Conservation (phyloP, 2,113 vertebrate genomes). For the Picathartes gymnocephalus region DNA sequence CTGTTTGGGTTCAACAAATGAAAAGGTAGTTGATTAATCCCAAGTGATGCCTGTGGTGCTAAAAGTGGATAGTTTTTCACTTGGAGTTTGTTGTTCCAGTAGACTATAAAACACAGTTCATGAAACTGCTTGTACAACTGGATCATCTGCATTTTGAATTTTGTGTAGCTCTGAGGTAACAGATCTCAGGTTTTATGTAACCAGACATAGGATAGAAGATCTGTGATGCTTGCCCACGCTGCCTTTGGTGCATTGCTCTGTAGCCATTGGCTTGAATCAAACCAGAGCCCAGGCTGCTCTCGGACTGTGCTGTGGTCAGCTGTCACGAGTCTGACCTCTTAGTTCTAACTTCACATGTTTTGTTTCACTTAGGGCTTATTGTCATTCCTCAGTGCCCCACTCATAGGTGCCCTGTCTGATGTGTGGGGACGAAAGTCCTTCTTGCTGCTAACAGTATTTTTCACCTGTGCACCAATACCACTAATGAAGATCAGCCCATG, state of each 20-base stretch:
- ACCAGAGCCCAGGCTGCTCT: neutral
- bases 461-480: conserved; percentile 88
- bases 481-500: conserved; percentile 90
- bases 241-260: neutral
- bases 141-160: neutral
- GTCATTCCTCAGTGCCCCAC: conserved; percentile 86
- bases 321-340: fast-evolving
- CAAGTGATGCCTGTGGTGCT: neutral
- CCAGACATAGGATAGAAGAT: neutral
- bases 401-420: conserved; percentile 87
- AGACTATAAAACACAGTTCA: neutral
- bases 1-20: neutral
- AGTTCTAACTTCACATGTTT: neutral
- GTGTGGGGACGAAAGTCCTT: conserved; percentile 91
- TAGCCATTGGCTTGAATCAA: fast-evolving
- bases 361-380: conserved; percentile 75
- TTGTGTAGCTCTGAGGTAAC: neutral
- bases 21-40: neutral
- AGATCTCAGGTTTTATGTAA: neutral
- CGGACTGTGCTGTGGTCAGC: fast-evolving
- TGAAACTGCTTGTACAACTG: neutral
- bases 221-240: neutral
- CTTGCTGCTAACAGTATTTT: conserved; percentile 87
- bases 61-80: neutral
- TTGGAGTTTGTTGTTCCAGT: neutral